Conservation (phyloP, 1,140 invertebrate genomes). For the Zaprionus inermis region DNA sequence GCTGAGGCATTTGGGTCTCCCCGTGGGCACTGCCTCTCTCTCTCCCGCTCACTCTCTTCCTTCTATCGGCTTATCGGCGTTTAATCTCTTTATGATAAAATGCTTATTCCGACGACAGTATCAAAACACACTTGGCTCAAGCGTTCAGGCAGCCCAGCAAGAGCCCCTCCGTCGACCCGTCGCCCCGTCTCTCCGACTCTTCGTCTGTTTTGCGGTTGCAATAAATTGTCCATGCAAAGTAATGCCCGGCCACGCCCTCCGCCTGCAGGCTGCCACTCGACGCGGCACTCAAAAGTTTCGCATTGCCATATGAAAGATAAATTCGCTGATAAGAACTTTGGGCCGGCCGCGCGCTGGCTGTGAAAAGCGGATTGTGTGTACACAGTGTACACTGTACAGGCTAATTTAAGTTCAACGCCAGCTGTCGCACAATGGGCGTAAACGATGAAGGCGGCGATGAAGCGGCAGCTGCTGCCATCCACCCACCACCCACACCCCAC, state of each 20-base stretch:
- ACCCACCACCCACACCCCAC: conserved; percentile 20
- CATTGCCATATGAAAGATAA: conserved; percentile 79
- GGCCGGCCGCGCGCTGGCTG: conserved; percentile 23
- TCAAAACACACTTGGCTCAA: conserved; percentile 59
- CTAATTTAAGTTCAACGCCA: conserved; percentile 82
- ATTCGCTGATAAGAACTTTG: conserved; percentile 80
- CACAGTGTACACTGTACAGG: conserved; percentile 57
- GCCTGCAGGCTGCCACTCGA: conserved; percentile 6
- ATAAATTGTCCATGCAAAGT: conserved; percentile 71
- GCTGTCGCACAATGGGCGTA: conserved; percentile 59
- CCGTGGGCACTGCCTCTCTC: neutral
- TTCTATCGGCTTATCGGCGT: conserved; percentile 66
- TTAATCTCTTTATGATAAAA: conserved; percentile 83
- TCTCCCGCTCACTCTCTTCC: no score
- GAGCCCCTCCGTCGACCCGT: no score
- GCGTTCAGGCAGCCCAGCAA: conserved; percentile 9
- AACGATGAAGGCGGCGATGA: conserved; percentile 21
- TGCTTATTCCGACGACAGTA: conserved; percentile 77
- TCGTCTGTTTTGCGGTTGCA: conserved; percentile 59
- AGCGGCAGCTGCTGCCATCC: conserved; percentile 55
- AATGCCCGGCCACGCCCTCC: conserved; percentile 35
- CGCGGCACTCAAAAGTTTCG: conserved; percentile 58
- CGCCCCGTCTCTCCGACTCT: no score
- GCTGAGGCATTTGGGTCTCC: neutral
- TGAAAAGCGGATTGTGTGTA: conserved; percentile 75